Evolutionary conservation across 23 tunicate genomes (phyloP).

Genomic region (Botrylloides violaceus): DNA sequence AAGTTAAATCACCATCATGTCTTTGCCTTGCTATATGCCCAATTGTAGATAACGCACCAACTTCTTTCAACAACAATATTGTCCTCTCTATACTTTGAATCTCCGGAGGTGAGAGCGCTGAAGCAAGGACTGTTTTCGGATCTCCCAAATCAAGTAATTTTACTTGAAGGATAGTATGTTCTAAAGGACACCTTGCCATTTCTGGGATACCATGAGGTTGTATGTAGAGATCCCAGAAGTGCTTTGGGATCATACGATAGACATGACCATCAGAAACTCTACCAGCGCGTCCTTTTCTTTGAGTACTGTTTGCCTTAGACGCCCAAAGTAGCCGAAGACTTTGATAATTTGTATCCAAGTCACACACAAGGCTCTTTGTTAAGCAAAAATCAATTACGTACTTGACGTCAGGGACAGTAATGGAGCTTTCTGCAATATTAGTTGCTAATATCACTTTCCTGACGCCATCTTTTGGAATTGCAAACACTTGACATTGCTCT

Average conservation of each 20-base stretch:
- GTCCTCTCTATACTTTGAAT: slow-evolving; percentile 72
- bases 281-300: slow-evolving; percentile 87
- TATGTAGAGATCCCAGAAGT: slow-evolving; percentile 44
- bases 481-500: slow-evolving; percentile 60
- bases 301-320: slow-evolving; percentile 63
- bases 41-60: slow-evolving; percentile 68
- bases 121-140: slow-evolving; percentile 54
- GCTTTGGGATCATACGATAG: slow-evolving; percentile 40
- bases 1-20: slow-evolving; percentile 76
- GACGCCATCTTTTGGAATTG: slow-evolving; percentile 37
- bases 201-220: slow-evolving; percentile 52
- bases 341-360: slow-evolving; percentile 68
- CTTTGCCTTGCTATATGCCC: slow-evolving; percentile 24
- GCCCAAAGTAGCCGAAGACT: slow-evolving; percentile 82
- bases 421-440: slow-evolving; percentile 95
- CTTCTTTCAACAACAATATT: slow-evolving; percentile 62
- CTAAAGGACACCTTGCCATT: slow-evolving; percentile 72
- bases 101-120: slow-evolving; percentile 82
- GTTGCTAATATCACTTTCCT: slow-evolving; percentile 84
- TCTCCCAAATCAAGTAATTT: slow-evolving; percentile 69
- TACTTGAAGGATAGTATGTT: slow-evolving; percentile 58
- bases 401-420: slow-evolving; percentile 85
- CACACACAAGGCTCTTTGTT: slow-evolving; percentile 53
- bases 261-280: slow-evolving; percentile 66
- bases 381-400: slow-evolving; percentile 94